Evolutionary conservation across 2,113 vertebrate genomes (phyloP).

Genomic region (Albula goreensis): DNA sequence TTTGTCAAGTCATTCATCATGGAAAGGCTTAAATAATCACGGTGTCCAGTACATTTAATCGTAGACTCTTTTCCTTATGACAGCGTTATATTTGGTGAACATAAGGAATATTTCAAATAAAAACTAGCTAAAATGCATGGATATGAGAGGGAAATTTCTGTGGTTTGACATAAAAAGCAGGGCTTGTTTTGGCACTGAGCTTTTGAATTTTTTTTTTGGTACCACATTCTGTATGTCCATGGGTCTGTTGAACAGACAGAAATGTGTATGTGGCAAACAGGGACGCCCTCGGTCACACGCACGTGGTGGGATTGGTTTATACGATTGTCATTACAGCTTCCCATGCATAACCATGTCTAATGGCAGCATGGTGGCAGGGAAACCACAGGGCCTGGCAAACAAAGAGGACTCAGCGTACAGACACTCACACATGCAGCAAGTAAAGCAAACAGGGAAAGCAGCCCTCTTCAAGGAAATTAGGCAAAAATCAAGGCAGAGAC

Average conservation of each 20-base stretch:
- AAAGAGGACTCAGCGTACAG: not conserved
- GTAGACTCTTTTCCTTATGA: not conserved
- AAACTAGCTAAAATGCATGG: not conserved
- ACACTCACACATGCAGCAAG: not conserved
- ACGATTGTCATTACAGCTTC: constrained; percentile 39
- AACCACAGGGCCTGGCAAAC: constrained; percentile 48
- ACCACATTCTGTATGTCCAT: not conserved
- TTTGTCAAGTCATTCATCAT: not conserved
- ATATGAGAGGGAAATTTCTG: too few species aligned
- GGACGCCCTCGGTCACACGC: not conserved
- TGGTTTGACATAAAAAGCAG: too few species aligned
- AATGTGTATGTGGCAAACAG: not conserved
- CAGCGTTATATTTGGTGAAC: not conserved
- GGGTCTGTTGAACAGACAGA: not conserved
- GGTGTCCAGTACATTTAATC: not conserved
- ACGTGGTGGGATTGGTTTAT: constrained; percentile 29
- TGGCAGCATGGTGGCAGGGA: constrained; percentile 38
- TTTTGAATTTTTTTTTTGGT: not conserved
- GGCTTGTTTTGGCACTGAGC: too few species aligned
- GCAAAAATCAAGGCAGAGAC: not conserved
- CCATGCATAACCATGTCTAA: constrained; percentile 46
- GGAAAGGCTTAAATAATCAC: not conserved
- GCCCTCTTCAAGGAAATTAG: not conserved
- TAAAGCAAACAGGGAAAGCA: not conserved
- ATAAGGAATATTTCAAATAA: not conserved